Evolutionary conservation across 2,888 invertebrate species (phyloP), one percentile per base, ranked within the genome.

Genomic region (Petrolisthes manimaculis): DNA sequence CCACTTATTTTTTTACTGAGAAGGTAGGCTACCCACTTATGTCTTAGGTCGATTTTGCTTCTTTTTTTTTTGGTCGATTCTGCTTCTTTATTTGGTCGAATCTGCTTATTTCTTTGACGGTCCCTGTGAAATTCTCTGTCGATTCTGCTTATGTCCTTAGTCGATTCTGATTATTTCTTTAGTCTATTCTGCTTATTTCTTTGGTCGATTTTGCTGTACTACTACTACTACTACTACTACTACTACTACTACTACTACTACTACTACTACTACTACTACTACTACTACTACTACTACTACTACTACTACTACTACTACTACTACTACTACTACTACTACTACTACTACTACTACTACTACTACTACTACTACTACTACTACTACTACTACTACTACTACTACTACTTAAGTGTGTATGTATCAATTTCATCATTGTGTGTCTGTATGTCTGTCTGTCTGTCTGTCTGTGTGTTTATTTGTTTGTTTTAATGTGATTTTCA

Each of bases 391-490:
- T 6, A 74, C 74, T 61, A 61, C 61, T 61, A 61, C 61, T 61
- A 61, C 61, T 61, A 61, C 61, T 61, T 61, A 61, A 9, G 18
- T 24, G 6, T 21, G 18, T 74, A 24, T 74, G 74, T 74, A 21
- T n/a, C n/a, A n/a, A n/a, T n/a, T n/a, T n/a, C 24, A n/a, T 74
- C 5, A 12, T 8, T 74, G 74, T 74, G 74, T 74, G 18, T 74
- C 12, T 74, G 74, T 74, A 6, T 74, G 74, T 74, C 12, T 74
- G 74, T 74, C 12, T 74, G 74, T 74, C 12, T 74, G 74, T 74
- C 12, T 74, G 74, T 74, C 12, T 74, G 74, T 74, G 74, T 74
- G 74, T 74, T 8, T 74, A n/a, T 74, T 8, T 74, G 74, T 74
- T 6, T 74, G 18, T 74, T 8, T 74, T 8, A 12, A n/a, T 74